Base-by-base conservation (phyloP, 2,113 vertebrate genomes). In the Seriola dumerili region DNA sequence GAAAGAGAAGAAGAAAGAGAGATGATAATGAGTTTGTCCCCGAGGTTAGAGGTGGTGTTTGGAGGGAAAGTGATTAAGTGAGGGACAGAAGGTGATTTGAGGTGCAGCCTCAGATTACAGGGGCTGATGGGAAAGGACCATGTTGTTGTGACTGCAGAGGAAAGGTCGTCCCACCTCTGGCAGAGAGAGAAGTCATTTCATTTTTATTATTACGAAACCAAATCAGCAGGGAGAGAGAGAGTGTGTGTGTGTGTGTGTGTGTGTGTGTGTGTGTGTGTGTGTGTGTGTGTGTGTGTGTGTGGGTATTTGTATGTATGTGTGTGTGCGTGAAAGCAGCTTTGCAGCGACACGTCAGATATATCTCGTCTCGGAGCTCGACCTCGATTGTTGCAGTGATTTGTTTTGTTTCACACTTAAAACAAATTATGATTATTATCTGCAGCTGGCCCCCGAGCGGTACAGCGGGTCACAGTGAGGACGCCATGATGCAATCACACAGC, bases 381-480 rank as follows among this genome's bases (percentile, higher is more conserved):
- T 61, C 54, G 21, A 72, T 66, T 81, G 54, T 75, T 72, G 8
- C 48, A 0, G 34, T 4, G 4, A 50, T 85, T 72, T 62, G 57
- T 69, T 80, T 87, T 62, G 57, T 69, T 80, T 87, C 72, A 80
- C 76, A 75, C 79, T 70, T 71, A 3, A 54, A 80, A 79, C 55
- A 65, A 82, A 70, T 75, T 10, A 40, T 42, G 73, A 44, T 29
- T 8, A 78, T 84, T 59, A 13, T 38, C 13, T 58, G 72, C 64
- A 70, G 73, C 81, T 10, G 50, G 55, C 2, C 4, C 46, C 4
- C 25, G 63, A 10, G 59, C 19, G 25, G 52, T 1, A 36, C 34
- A 2, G 68, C 16, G 12, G 76, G 58, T 48, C 62, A 29, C 55
- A 0, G 55, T 5, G 55, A 72, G 81, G 82, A 78, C 38, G 1